Conservation (phyloP, 2,888 invertebrate genomes). For the Herminia tarsipennalis region DNA sequence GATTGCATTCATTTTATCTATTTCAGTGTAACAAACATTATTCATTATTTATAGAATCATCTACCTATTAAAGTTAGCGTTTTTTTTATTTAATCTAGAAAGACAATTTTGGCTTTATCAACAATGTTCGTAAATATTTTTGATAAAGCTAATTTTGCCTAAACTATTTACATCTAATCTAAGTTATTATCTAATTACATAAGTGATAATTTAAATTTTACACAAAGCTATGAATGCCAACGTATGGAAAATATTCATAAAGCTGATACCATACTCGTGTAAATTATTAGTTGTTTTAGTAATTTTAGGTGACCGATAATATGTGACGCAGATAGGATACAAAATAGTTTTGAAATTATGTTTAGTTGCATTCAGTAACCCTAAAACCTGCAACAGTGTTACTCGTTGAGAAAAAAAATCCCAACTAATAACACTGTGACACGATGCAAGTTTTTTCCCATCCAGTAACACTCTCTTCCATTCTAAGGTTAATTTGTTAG, state of each 20-base stretch:
- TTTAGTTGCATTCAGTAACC: no score
- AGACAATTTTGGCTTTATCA: conserved; percentile 57
- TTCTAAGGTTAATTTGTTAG: no score
- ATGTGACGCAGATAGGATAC: background rate
- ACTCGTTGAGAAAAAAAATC: no score
- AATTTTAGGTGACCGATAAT: background rate
- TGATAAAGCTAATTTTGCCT: conserved; percentile 41
- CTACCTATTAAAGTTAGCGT: conserved; percentile 71
- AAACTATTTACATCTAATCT: conserved; percentile 53
- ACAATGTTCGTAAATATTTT: conserved; percentile 24
- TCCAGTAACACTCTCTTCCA: no score
- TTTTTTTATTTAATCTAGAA: conserved; percentile 57
- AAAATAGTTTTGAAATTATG: no score
- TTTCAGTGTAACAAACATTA: conserved; percentile 85
- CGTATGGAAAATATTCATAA: conserved; percentile 21
- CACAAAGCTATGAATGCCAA: conserved; percentile 32
- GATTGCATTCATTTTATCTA: conserved; percentile 67
- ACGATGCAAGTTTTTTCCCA: no score
- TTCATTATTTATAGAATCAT: conserved; percentile 66
- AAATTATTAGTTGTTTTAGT: background rate
- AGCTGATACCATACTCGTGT: conserved; percentile 1
- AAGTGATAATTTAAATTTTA: conserved; percentile 37
- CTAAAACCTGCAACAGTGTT: no score
- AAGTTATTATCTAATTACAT: conserved; percentile 39
- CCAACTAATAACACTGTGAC: no score